Conservation (phyloP, 2,113 vertebrate species). For the Harpagus bidentatus region DNA sequence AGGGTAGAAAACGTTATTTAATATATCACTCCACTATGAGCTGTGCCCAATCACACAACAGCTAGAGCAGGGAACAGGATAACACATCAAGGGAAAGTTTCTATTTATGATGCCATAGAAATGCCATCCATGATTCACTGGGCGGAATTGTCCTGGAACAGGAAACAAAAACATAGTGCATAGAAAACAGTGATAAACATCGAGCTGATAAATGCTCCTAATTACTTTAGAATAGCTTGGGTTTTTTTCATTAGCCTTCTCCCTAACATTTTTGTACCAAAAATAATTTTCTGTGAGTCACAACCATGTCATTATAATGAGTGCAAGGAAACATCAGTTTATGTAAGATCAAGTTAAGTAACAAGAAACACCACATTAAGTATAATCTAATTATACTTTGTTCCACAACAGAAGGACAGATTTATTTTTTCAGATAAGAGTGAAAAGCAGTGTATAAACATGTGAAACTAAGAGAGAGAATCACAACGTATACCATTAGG, state of each 20-base stretch:
- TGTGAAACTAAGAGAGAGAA: not conserved
- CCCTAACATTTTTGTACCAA: not conserved
- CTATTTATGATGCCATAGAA: not conserved
- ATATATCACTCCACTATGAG: not conserved
- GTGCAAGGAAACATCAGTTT: not conserved
- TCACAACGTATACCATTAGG: not conserved
- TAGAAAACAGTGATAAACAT: not conserved
- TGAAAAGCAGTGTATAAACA: not conserved
- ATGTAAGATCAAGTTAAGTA: not conserved
- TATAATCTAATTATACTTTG: not conserved
- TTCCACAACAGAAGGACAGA: not conserved
- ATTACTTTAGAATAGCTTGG: not conserved
- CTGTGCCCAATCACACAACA: not conserved
- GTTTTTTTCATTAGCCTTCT: not conserved
- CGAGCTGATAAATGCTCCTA: not conserved
- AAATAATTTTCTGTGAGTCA: constrained; percentile 11
- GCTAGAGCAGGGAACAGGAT: not conserved
- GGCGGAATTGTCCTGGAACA: not conserved
- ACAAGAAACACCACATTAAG: not conserved
- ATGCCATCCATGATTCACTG: not conserved
- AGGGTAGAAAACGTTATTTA: not conserved
- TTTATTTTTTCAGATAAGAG: not conserved
- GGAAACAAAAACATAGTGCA: not conserved
- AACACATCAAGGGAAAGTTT: not conserved
- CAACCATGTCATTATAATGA: not conserved